Conservation (phyloP, 2,113 vertebrate genomes). For the Pantherophis guttatus region DNA sequence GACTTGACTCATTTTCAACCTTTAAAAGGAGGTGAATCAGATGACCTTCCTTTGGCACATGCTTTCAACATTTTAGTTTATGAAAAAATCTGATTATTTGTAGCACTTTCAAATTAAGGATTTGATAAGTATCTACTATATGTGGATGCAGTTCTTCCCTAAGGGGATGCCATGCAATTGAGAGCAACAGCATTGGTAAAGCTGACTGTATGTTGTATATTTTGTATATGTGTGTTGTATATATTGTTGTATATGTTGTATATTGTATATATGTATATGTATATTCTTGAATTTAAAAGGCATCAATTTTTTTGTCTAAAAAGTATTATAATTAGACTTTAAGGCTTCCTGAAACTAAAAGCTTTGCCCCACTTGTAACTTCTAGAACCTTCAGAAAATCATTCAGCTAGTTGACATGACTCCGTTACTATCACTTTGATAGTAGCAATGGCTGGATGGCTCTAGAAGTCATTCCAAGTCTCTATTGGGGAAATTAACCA, state of each 20-base stretch:
- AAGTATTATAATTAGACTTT: background rate
- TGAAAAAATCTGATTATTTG: constrained; percentile 41
- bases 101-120: constrained; percentile 49
- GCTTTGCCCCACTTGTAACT: background rate
- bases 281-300: background rate
- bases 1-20: constrained; percentile 53
- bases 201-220: too few species aligned
- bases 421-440: background rate
- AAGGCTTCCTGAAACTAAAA: constrained; percentile 5
- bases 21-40: constrained; percentile 56
- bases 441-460: background rate
- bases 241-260: too few species aligned
- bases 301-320: background rate
- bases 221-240: too few species aligned
- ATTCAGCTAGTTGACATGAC: background rate
- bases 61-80: constrained; percentile 39
- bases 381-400: background rate
- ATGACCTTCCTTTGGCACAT: constrained; percentile 48
- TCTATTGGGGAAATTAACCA: background rate
- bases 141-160: background rate
- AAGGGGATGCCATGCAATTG: background rate
- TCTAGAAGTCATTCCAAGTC: background rate
- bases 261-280: too few species aligned
- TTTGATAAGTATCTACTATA: constrained; percentile 10
- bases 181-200: background rate